These are phyloP conservation scores for Trichopoda pennipes DNA, from an alignment of 2,888 invertebrate species.

Conservation along the genomic window DNA sequence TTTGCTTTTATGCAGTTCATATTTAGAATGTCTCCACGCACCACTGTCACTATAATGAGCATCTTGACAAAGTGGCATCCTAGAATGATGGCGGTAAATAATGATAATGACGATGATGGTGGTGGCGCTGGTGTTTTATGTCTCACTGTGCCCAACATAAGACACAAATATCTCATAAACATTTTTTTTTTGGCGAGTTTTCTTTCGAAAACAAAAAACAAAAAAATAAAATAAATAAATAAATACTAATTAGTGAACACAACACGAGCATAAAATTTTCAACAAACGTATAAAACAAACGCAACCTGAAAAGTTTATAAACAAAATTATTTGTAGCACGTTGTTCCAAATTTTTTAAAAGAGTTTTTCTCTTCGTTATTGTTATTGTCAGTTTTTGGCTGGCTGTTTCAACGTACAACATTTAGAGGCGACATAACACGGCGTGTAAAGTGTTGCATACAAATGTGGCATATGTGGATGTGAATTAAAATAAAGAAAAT, in stretches of 20 bases:
- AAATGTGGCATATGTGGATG: constrained; percentile 66
- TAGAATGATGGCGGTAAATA: constrained; percentile 64
- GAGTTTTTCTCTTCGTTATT: constrained; percentile 38
- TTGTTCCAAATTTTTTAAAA: constrained; percentile 65
- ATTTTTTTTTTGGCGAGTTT: constrained; percentile 22
- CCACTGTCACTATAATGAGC: constrained; percentile 67
- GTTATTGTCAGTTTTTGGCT: constrained; percentile 26
- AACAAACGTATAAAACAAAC: constrained; percentile 24
- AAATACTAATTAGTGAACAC: constrained; percentile 68
- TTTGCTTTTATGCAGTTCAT: constrained; percentile 10
- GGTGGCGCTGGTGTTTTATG: constrained; percentile 65
- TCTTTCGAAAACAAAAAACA: not conserved
- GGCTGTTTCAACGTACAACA: constrained; percentile 34
- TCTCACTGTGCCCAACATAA: constrained; percentile 21
- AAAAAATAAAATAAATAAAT: constrained; percentile 20
- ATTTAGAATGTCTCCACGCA: constrained; percentile 65
- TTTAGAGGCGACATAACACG: constrained; percentile 63
- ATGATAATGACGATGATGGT: constrained; percentile 57
- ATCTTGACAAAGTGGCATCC: constrained; percentile 65
- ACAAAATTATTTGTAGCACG: constrained; percentile 64
- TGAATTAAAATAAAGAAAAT: constrained; percentile 44
- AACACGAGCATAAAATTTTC: constrained; percentile 63
- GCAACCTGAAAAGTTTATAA: constrained; percentile 57
- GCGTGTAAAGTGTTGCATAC: constrained; percentile 66
- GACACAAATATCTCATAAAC: constrained; percentile 40